A percentile compares a stretch with the other conserved stretches of the same genome.
These are phyloP conservation scores for Antennarius striatus DNA, from an alignment of 2,113 vertebrate genomes.

Conservation along the genomic window DNA sequence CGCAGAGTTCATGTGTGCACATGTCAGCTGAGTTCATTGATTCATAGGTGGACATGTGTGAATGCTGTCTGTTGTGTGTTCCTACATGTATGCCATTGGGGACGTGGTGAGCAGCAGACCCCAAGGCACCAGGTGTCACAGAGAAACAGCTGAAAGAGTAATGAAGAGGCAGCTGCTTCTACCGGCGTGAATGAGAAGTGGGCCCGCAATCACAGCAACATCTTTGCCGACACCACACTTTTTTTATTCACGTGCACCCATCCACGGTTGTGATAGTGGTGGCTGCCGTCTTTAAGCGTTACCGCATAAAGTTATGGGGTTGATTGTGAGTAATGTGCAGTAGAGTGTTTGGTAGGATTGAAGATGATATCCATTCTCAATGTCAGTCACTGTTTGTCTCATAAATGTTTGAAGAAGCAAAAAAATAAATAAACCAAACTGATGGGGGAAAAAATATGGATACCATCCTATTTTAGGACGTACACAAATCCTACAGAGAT, in stretches of 20 bases:
- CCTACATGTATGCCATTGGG: constrained; percentile 22
- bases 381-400: neutral
- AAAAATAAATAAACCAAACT: neutral
- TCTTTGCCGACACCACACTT: constrained; percentile 22
- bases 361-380: too few species aligned
- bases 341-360: neutral
- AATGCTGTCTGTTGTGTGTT: constrained; percentile 19
- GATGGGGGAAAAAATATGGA: too few species aligned
- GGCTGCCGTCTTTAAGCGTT: neutral
- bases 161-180: constrained; percentile 61
- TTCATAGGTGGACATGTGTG: constrained; percentile 9
- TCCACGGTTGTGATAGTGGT: neutral
- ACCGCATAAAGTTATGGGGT: neutral
- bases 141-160: constrained; percentile 70
- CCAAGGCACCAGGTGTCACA: constrained; percentile 69
- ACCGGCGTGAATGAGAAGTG: constrained; percentile 52
- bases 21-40: constrained; percentile 9
- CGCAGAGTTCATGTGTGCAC: neutral
- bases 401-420: neutral
- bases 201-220: constrained; percentile 27
- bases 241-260: neutral
- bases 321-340: neutral
- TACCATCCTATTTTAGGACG: too few species aligned
- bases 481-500: too few species aligned
- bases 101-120: constrained; percentile 51